phyloP scores from a whole-genome alignment of 2,113 vertebrate species.

The Oriolus oriolus region DNA sequence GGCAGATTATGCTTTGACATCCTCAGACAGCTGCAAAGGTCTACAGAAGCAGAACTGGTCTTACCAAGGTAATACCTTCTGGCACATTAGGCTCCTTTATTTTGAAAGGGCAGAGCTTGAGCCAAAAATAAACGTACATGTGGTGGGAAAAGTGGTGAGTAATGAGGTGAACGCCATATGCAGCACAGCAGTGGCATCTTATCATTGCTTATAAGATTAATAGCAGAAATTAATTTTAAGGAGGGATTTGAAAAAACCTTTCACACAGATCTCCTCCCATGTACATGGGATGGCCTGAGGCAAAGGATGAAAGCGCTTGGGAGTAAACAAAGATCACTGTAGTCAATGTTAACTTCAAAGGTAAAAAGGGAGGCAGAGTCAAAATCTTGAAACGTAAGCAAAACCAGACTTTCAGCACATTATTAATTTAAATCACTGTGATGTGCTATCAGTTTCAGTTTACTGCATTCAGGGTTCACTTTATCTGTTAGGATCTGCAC shows the following conservation, averaged over 20 bases:
- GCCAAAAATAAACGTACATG: background rate
- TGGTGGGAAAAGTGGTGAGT: background rate
- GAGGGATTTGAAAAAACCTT: background rate
- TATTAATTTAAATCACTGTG: background rate
- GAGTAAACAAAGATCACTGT: constrained; percentile 2
- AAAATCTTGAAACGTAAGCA: constrained; percentile 28
- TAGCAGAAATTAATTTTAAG: background rate
- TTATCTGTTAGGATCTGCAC: background rate
- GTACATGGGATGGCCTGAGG: background rate
- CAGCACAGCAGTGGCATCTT: background rate
- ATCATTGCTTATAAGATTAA: background rate
- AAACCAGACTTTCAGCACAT: constrained; percentile 10
- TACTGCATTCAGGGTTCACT: background rate
- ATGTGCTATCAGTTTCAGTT: background rate
- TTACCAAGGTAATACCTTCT: background rate
- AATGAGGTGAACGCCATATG: background rate
- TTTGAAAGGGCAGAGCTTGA: background rate
- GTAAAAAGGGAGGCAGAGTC: background rate
- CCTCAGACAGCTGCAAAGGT: background rate
- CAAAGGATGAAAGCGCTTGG: constrained; percentile 6
- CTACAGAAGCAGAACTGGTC: background rate
- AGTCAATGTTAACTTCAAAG: constrained; percentile 6
- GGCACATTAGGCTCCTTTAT: background rate
- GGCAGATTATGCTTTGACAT: background rate
- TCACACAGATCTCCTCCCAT: background rate